These are phyloP conservation scores for Scolopax rusticola DNA, from an alignment of 2,797 vertebrate genomes.

Conservation along the genomic window DNA sequence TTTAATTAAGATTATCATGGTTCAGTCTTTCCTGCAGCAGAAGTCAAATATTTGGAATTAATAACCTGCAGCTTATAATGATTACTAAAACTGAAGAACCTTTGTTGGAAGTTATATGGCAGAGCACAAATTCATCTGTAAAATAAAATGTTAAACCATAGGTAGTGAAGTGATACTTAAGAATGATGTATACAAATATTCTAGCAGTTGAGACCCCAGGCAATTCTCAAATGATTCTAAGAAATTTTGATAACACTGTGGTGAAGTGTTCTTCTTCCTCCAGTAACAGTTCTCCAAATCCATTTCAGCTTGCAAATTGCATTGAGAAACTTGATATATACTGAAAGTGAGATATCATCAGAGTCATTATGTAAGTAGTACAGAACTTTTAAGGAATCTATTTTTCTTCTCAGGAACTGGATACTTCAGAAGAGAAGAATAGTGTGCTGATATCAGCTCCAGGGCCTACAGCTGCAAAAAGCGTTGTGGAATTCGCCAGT, in stretches of 20 bases:
- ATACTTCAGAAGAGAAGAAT: conserved; percentile 76
- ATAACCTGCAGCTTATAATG: neutral
- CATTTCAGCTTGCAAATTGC: neutral
- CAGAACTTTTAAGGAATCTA: neutral
- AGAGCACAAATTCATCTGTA: neutral
- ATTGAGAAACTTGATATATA: neutral
- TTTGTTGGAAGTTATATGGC: neutral
- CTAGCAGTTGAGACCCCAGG: neutral
- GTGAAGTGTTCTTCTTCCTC: neutral
- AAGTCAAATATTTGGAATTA: neutral
- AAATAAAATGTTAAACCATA: neutral
- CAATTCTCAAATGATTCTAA: neutral
- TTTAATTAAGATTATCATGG: neutral
- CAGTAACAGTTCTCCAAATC: neutral
- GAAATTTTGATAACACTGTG: neutral
- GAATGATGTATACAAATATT: neutral
- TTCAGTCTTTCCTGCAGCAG: neutral
- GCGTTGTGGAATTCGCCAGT: conserved; percentile 76
- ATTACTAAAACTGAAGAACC: neutral
- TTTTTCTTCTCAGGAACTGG: conserved; percentile 71
- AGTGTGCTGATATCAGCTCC: conserved; percentile 66
- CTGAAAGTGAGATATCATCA: neutral
- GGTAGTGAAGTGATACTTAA: neutral
- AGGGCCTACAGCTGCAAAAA: conserved; percentile 64
- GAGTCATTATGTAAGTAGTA: neutral